Evolutionary conservation across 1,140 invertebrate genomes (phyloP).

Genomic region (Archegozetes longisetosus): DNA sequence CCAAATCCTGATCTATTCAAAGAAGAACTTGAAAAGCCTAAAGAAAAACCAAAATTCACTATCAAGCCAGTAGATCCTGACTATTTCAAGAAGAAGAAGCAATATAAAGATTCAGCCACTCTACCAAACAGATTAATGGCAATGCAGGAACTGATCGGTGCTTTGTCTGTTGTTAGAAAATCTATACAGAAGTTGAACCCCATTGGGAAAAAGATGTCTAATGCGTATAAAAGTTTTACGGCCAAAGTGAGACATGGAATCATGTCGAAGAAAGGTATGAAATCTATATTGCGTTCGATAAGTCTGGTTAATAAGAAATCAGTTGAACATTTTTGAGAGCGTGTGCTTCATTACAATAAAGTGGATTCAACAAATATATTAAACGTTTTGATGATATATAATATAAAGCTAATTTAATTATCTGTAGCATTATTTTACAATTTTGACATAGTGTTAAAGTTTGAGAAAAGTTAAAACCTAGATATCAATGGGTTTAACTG

Average conservation of each 20-base stretch:
- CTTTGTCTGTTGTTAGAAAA: not conserved
- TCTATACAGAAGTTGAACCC: not conserved
- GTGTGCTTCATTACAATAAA: too few relatives aligned
- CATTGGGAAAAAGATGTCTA: not conserved
- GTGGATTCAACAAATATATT: too few relatives aligned
- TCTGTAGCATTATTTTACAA: too few relatives aligned
- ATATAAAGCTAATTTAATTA: too few relatives aligned
- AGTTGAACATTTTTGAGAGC: too few relatives aligned
- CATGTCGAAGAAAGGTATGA: not conserved
- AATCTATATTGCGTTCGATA: too few relatives aligned
- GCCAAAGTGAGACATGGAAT: not conserved
- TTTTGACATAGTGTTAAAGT: too few relatives aligned
- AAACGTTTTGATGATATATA: too few relatives aligned
- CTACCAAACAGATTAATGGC: not conserved
- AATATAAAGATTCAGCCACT: too few relatives aligned
- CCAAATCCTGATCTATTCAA: not conserved
- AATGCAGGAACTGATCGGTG: not conserved
- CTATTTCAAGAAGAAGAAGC: not conserved
- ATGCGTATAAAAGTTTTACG: not conserved
- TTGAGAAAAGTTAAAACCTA: too few relatives aligned
- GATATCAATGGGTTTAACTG: too few relatives aligned
- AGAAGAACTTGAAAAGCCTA: not conserved
- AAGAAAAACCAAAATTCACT: not conserved
- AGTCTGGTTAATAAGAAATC: too few relatives aligned
- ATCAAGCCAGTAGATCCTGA: not conserved